Base-by-base conservation (phyloP, 2,113 vertebrate genomes). In the Cephalopterus ornatus region DNA sequence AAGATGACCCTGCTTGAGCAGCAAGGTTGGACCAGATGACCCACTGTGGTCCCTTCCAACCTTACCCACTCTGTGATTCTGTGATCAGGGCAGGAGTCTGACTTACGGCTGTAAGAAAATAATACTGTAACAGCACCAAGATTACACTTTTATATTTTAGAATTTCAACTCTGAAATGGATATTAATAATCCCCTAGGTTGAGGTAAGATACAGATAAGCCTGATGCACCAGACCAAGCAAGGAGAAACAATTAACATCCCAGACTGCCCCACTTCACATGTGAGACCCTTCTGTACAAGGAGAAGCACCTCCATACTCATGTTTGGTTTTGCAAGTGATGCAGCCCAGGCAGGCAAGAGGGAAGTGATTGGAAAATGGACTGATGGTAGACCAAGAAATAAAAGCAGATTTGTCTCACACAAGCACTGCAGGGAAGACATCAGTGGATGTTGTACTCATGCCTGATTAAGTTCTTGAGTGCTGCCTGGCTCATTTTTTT, bases 221-320 rank as follows among this genome's bases (percentile, higher is more conserved):
- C 32, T 58, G 35, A 67, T 37, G 63, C n/a, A 61, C 15, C 19
- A 77, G 42, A 28, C 17, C 46, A 93, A 50, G 30, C 23, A 75
- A 82, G 49, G 11, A 86, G 80, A 80, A 83, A 61, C 23, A 37
- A 35, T 7, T 27, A 26, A 61, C 19, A 88, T 41, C 21, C 39
- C 70, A 90, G 37, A 32, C 49, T 35, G 30, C 30, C 8, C 20
- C 0, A 0, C 7, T 53, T 53, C 47, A 28, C 0, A 0, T 5
- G 5, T 12, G 11, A 56, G 41, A 76, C 19, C 14, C 11, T 17
- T 35, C 53, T 56, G 53, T 9, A 3, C 37, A 41, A 26, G 56
- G 19, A 33, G 39, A 24, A 77, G 42, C 58, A 19, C 39, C 75
- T 75, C 44, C 37, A 66, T 13, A n/a, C 11, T 59, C 35, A 15